Percentiles rank a stretch among this genome's conserved stretches.
Conservation (phyloP, 1,140 invertebrate genomes). For the Drosophila chauvacae region DNA sequence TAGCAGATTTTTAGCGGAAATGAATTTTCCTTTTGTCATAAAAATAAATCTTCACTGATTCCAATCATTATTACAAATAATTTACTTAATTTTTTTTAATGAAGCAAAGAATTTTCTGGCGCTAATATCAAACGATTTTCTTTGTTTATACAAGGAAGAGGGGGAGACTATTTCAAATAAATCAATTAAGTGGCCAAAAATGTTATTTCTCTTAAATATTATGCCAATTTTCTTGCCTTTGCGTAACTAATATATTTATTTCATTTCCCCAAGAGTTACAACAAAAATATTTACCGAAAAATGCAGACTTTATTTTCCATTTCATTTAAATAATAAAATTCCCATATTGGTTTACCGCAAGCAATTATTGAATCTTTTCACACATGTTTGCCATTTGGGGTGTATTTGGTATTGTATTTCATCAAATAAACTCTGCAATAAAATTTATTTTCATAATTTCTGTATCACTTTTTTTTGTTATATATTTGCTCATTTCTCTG, state of each 20-base stretch:
- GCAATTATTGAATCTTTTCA: slow-evolving; percentile 26
- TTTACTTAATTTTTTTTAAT: slow-evolving; percentile 23
- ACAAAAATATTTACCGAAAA: neutral
- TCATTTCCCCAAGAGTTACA: neutral
- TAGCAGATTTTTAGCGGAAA: neutral
- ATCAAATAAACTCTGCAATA: neutral
- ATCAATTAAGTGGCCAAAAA: neutral
- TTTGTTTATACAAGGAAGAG: neutral
- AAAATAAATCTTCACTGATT: neutral
- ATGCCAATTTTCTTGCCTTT: no score
- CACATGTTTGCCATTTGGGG: slow-evolving; percentile 23
- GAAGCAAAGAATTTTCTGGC: neutral
- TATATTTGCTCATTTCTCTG: slow-evolving; percentile 19
- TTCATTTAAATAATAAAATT: slow-evolving; percentile 6
- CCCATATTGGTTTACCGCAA: neutral
- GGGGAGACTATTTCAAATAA: neutral
- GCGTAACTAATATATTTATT: neutral
- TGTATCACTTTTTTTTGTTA: slow-evolving; percentile 6
- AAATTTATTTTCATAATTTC: slow-evolving; percentile 10
- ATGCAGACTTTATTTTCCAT: neutral
- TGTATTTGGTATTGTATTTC: slow-evolving; percentile 2
- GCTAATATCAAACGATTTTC: slow-evolving; percentile 48
- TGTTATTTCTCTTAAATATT: neutral
- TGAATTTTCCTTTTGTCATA: neutral
- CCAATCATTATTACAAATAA: slow-evolving; percentile 17